Percentiles rank a stretch among this genome's conserved stretches.
Evolutionary conservation across 1,140 invertebrate species (phyloP).

Genomic region (Sycophaga agraensis): DNA sequence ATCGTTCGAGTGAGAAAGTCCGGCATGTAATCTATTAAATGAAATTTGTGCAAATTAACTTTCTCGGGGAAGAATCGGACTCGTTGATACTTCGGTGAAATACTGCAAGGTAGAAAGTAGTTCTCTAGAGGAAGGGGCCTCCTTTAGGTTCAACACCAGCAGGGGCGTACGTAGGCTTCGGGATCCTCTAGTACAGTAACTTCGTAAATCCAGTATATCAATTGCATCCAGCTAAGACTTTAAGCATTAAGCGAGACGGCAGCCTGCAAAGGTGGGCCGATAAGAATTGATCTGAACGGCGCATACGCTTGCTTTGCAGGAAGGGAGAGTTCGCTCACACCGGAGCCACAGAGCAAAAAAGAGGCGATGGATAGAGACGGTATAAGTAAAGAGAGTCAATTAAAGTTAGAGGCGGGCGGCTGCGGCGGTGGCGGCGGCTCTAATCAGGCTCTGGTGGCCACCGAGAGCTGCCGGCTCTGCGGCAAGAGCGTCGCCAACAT

Average conservation of each 20-base stretch:
- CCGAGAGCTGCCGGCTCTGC: constrained; percentile 54
- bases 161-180: too few relatives aligned
- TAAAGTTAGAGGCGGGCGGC: constrained; percentile 44
- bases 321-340: constrained; percentile 32
- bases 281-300: constrained; percentile 23
- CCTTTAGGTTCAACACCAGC: too few relatives aligned
- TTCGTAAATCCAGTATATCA: neutral
- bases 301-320: constrained; percentile 55
- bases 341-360: constrained; percentile 21
- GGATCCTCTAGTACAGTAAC: neutral
- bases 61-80: too few relatives aligned
- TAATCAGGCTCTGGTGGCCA: neutral
- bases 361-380: constrained; percentile 44
- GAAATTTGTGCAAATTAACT: too few relatives aligned
- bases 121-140: too few relatives aligned
- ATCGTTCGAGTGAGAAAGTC: too few relatives aligned
- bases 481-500: constrained; percentile 57
- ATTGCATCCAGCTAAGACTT: constrained; percentile 1
- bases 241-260: constrained; percentile 19
- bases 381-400: constrained; percentile 52
- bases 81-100: too few relatives aligned
- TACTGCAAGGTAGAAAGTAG: too few relatives aligned
- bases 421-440: constrained; percentile 1
- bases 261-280: too few relatives aligned
- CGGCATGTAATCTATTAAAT: too few relatives aligned